These are phyloP conservation scores for Bemisia tabaci DNA, from an alignment of 1,140 invertebrate genomes.

Conservation along the genomic window DNA sequence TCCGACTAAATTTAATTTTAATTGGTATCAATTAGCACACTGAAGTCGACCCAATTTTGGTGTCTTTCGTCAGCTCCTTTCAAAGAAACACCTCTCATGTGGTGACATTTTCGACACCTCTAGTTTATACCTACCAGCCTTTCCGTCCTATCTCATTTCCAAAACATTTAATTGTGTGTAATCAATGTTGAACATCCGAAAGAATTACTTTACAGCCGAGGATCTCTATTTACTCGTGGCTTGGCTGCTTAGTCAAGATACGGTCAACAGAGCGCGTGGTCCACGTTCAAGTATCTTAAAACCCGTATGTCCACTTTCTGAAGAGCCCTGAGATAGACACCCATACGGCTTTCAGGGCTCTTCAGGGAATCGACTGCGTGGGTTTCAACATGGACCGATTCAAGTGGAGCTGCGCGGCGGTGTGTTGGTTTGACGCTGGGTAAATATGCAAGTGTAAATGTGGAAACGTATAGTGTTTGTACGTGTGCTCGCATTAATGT, in stretches of 20 bases:
- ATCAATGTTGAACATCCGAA: not conserved
- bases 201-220: not conserved
- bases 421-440: not conserved
- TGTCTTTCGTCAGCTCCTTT: not conserved
- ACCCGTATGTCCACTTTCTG: not conserved
- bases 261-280: not conserved
- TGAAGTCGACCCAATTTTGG: no score
- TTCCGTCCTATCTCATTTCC: not conserved
- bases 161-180: not conserved
- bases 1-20: no score
- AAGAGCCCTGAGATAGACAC: not conserved
- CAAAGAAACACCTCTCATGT: not conserved
- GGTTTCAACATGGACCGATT: no score
- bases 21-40: no score
- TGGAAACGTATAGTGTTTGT: not conserved
- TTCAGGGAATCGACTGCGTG: not conserved
- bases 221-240: not conserved
- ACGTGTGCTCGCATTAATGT: not conserved
- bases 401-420: not conserved
- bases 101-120: not conserved
- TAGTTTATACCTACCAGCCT: not conserved
- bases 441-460: not conserved
- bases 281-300: not conserved
- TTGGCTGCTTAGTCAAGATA: not conserved
- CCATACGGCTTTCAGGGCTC: not conserved